Evolutionary conservation across 2,113 vertebrate species (phyloP).

Genomic region (Caracal caracal): DNA sequence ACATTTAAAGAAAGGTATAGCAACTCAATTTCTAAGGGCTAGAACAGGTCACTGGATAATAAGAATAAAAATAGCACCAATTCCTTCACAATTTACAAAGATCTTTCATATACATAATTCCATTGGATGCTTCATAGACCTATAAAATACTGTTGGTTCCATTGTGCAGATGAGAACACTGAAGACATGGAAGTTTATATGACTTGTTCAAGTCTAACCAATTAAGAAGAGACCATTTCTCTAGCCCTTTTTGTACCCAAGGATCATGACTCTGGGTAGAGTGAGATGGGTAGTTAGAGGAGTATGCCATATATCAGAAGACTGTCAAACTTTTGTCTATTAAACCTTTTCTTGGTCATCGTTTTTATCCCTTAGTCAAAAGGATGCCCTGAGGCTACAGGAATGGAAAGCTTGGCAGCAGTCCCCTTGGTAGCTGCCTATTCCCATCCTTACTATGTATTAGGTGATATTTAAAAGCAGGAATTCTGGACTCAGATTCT

Average conservation of each 20-base stretch:
- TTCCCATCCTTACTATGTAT: not conserved
- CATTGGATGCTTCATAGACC: not conserved
- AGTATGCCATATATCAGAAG: not conserved
- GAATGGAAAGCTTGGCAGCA: constrained; percentile 25
- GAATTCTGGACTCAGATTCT: not conserved
- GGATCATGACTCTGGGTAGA: constrained; percentile 33
- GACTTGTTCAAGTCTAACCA: constrained; percentile 10
- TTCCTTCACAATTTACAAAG: constrained; percentile 43
- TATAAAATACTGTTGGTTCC: not conserved
- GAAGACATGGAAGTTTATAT: not conserved
- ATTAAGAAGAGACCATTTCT: constrained; percentile 39
- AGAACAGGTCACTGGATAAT: not conserved
- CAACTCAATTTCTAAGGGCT: constrained; percentile 32
- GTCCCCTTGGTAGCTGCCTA: not conserved
- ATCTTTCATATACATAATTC: not conserved
- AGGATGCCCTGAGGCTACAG: not conserved
- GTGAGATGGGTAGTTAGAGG: not conserved
- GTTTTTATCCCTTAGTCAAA: constrained; percentile 47
- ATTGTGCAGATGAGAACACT: constrained; percentile 16
- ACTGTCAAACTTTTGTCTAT: constrained; percentile 16
- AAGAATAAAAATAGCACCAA: not conserved
- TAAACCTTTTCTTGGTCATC: constrained; percentile 6
- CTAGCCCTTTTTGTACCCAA: not conserved
- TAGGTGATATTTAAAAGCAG: constrained; percentile 12
- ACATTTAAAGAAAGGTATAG: constrained; percentile 27